A percentile compares a stretch with the other conserved stretches of the same genome.
Evolutionary conservation across 2,888 invertebrate species (phyloP).

Genomic region (Terebella lapidaria): DNA sequence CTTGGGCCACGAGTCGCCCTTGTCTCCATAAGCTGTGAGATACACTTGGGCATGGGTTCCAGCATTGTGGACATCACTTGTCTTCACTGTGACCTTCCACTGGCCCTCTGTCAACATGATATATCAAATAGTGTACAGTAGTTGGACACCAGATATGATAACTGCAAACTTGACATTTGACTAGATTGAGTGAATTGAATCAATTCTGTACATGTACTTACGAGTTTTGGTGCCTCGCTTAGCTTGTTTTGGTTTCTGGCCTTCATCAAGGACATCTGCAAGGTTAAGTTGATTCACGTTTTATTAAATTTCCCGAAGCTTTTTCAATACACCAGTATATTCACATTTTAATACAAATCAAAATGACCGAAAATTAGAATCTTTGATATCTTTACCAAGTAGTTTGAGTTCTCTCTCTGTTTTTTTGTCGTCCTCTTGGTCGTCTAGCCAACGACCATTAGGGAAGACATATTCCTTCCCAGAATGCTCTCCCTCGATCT

Average conservation of each 20-base stretch:
- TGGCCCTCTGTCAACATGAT: constrained; percentile 31
- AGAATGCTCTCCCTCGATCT: constrained; percentile 17
- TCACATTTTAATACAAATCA: too few relatives aligned
- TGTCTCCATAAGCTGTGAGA: constrained; percentile 39
- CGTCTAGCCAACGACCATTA: constrained; percentile 44
- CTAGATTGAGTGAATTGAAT: too few relatives aligned
- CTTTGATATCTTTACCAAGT: constrained; percentile 30
- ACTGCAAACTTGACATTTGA: too few relatives aligned
- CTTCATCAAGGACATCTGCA: too few relatives aligned
- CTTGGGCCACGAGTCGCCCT: constrained; percentile 32
- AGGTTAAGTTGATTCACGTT: too few relatives aligned
- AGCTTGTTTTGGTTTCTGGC: not conserved
- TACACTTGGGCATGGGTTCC: constrained; percentile 37
- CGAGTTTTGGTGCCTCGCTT: not conserved
- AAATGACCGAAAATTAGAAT: too few relatives aligned
- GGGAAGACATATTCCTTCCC: constrained; percentile 33
- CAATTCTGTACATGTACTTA: too few relatives aligned
- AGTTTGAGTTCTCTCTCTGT: constrained; percentile 36
- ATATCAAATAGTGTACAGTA: too few relatives aligned
- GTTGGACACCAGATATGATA: too few relatives aligned
- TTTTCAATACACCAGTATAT: too few relatives aligned
- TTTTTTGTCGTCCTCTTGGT: constrained; percentile 40
- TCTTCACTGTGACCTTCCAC: constrained; percentile 37
- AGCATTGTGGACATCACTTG: constrained; percentile 36
- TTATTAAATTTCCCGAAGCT: too few relatives aligned